Percentiles rank a stretch among this genome's conserved stretches.
Conservation (phyloP, 2,888 invertebrate species). For the Amblyteles armatorius region DNA sequence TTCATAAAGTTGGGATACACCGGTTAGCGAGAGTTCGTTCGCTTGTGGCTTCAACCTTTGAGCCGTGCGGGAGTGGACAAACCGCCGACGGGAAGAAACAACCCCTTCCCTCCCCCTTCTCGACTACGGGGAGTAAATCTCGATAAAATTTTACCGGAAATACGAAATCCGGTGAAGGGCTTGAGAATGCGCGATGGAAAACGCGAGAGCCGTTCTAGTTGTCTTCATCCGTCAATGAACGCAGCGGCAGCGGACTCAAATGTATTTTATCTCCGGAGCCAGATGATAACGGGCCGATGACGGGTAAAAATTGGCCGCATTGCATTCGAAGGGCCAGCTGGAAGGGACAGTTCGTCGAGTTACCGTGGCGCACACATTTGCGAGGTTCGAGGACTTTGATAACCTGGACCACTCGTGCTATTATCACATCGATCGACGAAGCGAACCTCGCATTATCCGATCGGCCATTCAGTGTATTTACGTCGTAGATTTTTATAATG, state of each 20-base stretch:
- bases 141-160: slow-evolving; percentile 8
- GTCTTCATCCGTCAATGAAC: neutral
- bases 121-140: slow-evolving; percentile 19
- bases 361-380: neutral
- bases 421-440: neutral
- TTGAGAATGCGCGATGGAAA: neutral
- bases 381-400: slow-evolving; percentile 18
- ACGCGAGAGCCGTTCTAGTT: neutral
- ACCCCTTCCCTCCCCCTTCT: neutral
- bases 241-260: neutral
- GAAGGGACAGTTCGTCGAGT: neutral
- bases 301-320: slow-evolving; percentile 29
- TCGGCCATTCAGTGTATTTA: neutral
- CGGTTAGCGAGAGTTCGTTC: slow-evolving; percentile 38
- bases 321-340: neutral
- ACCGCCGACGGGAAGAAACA: slow-evolving; percentile 7
- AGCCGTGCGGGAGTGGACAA: neutral
- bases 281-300: neutral
- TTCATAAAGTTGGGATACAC: slow-evolving; percentile 63
- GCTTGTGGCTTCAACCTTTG: slow-evolving; percentile 53
- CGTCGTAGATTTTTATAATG: slow-evolving; percentile 1
- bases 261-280: neutral
- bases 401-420: neutral
- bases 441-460: slow-evolving; percentile 20
- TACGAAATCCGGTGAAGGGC: neutral